Evolutionary conservation across 2,113 vertebrate species (phyloP).

Genomic region (Hemibagrus wyckioides): DNA sequence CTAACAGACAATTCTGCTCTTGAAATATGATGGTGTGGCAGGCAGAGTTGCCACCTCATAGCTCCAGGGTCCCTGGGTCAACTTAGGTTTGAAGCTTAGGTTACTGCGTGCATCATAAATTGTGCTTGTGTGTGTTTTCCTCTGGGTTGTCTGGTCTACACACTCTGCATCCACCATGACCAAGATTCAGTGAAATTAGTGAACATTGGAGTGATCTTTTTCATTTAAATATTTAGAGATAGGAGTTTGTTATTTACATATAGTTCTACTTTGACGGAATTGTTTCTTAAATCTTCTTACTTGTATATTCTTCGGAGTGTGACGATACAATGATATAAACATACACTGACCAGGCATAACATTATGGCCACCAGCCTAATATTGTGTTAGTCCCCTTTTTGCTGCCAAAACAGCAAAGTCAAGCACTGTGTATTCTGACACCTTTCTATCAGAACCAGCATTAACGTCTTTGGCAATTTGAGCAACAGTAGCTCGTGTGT

Average conservation of each 20-base stretch:
- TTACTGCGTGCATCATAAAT: neutral
- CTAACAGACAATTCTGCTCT: neutral
- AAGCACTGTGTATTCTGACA: no score
- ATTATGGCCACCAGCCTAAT: no score
- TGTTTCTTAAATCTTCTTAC: neutral
- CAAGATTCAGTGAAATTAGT: neutral
- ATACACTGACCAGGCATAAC: no score
- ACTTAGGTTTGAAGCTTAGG: neutral
- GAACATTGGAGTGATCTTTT: neutral
- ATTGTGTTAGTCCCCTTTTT: no score
- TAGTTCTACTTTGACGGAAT: neutral
- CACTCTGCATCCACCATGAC: neutral
- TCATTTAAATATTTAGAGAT: neutral
- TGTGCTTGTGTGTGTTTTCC: neutral
- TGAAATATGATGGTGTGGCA: neutral
- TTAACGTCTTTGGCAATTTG: no score
- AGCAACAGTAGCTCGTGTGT: no score
- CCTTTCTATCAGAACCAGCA: no score
- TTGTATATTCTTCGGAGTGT: neutral
- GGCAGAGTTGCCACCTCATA: neutral
- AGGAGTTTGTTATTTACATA: neutral
- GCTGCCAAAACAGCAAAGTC: no score
- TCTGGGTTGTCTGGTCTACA: neutral
- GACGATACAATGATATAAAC: neutral
- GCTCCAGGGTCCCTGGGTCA: neutral